A percentile compares a stretch with the other conserved stretches of the same genome.
Evolutionary conservation across 2,113 vertebrate species (phyloP).

Genomic region (Eurystomus gularis): DNA sequence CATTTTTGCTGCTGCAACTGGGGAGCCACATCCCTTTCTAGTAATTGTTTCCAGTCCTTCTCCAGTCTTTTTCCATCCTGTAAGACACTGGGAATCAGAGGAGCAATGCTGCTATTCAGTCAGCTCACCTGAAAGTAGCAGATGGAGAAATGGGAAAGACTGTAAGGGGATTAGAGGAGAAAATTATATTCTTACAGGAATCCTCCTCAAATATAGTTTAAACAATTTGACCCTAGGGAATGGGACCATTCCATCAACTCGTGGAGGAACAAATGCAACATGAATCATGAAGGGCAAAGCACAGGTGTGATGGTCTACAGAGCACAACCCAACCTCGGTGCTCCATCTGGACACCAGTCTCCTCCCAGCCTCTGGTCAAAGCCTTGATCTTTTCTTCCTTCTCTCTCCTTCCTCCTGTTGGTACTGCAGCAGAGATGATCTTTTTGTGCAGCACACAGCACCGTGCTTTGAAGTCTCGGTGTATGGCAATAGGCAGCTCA

Average conservation of each 20-base stretch:
- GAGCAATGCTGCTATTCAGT: rapidly evolving
- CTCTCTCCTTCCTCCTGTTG: neutral
- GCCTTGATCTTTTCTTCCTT: neutral
- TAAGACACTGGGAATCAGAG: neutral
- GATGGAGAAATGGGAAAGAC: neutral
- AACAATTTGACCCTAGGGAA: neutral
- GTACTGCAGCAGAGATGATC: neutral
- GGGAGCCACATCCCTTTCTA: neutral
- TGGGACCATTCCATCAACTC: neutral
- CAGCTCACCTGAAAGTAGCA: neutral
- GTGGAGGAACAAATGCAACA: neutral
- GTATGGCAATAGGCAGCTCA: neutral
- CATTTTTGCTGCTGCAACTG: neutral
- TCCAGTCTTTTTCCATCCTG: neutral
- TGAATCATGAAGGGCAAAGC: neutral
- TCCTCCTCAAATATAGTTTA: neutral
- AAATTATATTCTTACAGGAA: neutral
- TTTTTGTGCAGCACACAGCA: rapidly evolving
- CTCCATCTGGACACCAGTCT: neutral
- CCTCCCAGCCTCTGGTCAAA: neutral
- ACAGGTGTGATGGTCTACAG: neutral
- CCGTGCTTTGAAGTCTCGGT: neutral
- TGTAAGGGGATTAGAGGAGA: neutral
- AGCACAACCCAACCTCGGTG: rapidly evolving
- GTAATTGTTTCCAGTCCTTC: no score